These are phyloP conservation scores for Leiothrix lutea DNA, from an alignment of 2,113 vertebrate genomes.

Conservation along the genomic window DNA sequence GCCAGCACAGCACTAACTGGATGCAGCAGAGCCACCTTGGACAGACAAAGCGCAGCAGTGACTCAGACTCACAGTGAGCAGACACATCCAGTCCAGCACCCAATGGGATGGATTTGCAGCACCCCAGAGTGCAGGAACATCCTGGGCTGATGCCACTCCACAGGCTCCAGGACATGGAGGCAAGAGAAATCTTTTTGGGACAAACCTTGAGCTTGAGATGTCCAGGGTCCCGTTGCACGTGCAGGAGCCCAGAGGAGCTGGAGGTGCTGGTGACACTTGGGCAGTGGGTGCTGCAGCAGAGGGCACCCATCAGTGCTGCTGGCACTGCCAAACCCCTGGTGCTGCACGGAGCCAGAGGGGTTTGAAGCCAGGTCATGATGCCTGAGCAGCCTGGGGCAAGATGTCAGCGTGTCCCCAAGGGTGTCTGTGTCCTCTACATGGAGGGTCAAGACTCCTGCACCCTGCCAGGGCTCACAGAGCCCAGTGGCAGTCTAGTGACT, in stretches of 20 bases:
- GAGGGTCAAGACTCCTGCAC: neutral
- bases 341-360: neutral
- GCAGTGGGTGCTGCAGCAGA: neutral
- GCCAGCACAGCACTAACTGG: neutral
- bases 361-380: neutral
- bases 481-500: neutral
- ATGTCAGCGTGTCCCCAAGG: neutral
- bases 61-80: neutral
- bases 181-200: neutral
- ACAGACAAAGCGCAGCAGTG: slow-evolving; percentile 9
- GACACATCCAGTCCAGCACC: neutral
- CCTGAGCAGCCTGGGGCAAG: neutral
- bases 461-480: neutral
- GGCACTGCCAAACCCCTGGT: fast-evolving
- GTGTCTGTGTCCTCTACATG: neutral
- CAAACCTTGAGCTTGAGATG: neutral
- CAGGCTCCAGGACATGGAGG: neutral
- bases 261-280: neutral
- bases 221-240: neutral
- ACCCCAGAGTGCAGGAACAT: neutral
- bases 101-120: neutral
- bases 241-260: neutral
- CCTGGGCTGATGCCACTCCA: neutral
- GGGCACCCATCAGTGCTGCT: neutral
- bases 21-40: neutral